Percentiles rank a stretch among this genome's conserved stretches.
Conservation (phyloP, 2,113 vertebrate genomes). For the Sphyrna mokarran region DNA sequence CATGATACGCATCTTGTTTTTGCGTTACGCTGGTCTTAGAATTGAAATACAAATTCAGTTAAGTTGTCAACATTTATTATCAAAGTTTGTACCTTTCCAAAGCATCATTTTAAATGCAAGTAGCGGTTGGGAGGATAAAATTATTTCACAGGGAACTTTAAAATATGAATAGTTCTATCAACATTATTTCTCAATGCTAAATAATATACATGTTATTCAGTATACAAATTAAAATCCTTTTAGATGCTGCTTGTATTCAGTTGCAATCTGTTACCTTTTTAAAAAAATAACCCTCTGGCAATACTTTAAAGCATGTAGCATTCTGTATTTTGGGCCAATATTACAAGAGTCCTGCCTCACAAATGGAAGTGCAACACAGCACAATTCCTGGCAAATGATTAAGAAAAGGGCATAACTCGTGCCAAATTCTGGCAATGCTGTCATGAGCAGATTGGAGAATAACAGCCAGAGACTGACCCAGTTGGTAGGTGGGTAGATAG, state of each 20-base stretch:
- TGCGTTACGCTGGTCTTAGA: background rate
- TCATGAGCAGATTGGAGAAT: background rate
- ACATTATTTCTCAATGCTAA: background rate
- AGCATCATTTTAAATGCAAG: background rate
- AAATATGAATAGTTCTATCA: background rate
- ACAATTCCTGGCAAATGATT: background rate
- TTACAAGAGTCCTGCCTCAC: background rate
- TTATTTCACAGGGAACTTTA: background rate
- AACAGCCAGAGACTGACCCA: background rate
- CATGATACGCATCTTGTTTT: background rate
- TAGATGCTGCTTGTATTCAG: conserved; percentile 13
- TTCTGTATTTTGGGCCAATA: background rate
- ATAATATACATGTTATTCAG: background rate
- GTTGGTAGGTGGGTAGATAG: background rate
- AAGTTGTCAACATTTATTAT: background rate
- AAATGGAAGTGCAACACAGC: background rate
- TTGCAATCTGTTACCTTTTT: background rate
- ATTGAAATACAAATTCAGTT: background rate
- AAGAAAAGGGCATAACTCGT: background rate
- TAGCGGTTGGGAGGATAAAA: background rate
- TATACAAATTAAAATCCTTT: background rate
- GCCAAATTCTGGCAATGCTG: background rate
- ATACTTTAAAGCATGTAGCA: background rate
- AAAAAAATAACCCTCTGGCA: background rate
- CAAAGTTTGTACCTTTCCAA: background rate